Base-by-base conservation (phyloP, 2,797 vertebrate species). In the Nyctibius grandis region DNA sequence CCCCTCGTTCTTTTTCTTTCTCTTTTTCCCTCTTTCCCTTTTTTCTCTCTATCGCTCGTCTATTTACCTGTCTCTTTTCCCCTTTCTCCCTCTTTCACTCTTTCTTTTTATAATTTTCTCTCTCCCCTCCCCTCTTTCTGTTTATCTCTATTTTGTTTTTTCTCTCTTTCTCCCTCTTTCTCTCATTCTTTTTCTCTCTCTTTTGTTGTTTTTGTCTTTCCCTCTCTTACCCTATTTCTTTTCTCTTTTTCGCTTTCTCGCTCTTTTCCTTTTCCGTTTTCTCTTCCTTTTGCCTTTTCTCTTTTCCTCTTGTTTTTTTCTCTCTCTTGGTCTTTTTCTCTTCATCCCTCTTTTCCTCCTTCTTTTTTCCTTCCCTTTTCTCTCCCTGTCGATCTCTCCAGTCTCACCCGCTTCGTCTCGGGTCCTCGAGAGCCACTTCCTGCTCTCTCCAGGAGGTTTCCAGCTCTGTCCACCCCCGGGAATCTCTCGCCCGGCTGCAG, bases 71-170 rank as follows among this genome's bases (percentile, higher is more conserved):
- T 17, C 9, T 70, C 15, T 42, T 14, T 56, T 2, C 9, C 9
- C 6, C 0, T 40, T 17, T 75, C 4, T 45, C 9, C 5, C 6
- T 33, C 11, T 26, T 14, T 31, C 15, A 25, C 25, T 25, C 5
- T 56, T 26, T 9, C 8, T 34, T 13, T 54, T 56, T 33, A 8
- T 29, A 3, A 9, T 11, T 15, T 3, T 6, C 10, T 45, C 15
- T 11, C 6, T 21, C 12, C 9, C 8, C 15, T 26, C 34, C 3
- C 2, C 7, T 8, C 18, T 51, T 10, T 11, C 11, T 12, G 7
- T 45, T 5, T 9, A 19, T 25, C 4, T 20, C 14, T 19, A 18
- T 22, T 47, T 51, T 22, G 9, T 25, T 25, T 15, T 40, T 36
- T 6, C 22, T 38, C 8, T 6, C 3, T 5, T 11, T 29, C 33